Evolutionary conservation across 1,140 invertebrate genomes (phyloP).

Genomic region (Antheraea pernyi): DNA sequence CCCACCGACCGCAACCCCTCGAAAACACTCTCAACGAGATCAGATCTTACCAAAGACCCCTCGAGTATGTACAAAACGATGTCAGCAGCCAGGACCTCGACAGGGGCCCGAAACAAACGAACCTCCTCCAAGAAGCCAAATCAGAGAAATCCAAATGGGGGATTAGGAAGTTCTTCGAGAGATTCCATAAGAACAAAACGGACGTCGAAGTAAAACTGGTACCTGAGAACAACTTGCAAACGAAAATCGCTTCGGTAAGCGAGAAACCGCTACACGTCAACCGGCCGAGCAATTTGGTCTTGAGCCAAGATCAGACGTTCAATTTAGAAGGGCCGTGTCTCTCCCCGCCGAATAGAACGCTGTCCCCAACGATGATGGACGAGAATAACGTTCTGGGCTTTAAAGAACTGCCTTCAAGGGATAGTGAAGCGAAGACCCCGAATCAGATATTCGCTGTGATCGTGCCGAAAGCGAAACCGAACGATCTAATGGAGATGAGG

Average conservation of each 20-base stretch:
- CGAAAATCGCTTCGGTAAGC: constrained; percentile 45
- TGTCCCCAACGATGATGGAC: constrained; percentile 71
- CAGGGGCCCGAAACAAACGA: constrained; percentile 61
- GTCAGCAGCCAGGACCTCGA: constrained; percentile 83
- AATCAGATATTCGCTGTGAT: constrained; percentile 75
- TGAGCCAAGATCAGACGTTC: constrained; percentile 47
- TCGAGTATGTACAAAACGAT: constrained; percentile 88
- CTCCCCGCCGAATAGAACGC: constrained; percentile 70
- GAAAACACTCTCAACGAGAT: constrained; percentile 64
- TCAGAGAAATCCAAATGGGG: constrained; percentile 68
- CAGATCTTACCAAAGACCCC: constrained; percentile 78
- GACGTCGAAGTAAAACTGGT: constrained; percentile 80
- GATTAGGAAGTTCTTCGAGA: constrained; percentile 61
- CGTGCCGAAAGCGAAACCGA: constrained; percentile 64
- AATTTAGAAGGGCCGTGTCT: constrained; percentile 65
- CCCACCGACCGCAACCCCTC: constrained; percentile 33
- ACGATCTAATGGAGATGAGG: constrained; percentile 33
- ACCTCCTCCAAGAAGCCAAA: constrained; percentile 61
- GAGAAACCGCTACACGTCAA: constrained; percentile 52
- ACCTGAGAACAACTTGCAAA: constrained; percentile 42
- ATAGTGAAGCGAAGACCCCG: constrained; percentile 40
- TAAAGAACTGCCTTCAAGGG: constrained; percentile 61
- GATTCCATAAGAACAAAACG: constrained; percentile 56
- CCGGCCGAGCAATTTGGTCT: constrained; percentile 59
- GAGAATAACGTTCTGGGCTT: constrained; percentile 66